Evolutionary conservation across 2,888 invertebrate species (phyloP), one percentile per base, ranked within the genome.

Genomic region (Oscheius sp.): DNA sequence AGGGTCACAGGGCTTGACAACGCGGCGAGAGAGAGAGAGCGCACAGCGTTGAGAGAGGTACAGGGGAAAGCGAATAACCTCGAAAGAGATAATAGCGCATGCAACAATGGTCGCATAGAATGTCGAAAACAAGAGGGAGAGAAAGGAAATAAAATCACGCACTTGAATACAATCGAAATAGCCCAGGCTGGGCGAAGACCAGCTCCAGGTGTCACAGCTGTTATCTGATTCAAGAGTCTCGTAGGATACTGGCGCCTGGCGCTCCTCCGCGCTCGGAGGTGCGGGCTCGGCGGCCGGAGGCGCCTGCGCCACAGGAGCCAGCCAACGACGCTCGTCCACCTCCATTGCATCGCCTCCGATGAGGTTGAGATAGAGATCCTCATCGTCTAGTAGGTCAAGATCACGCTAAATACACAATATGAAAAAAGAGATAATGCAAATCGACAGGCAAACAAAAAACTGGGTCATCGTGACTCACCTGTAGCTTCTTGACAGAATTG

Each of bases 331-430:
- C 23, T 70, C 65, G 39, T 73, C 71, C 31, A 66, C 66, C 64
- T 64, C 70, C 71, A 69, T 69, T 53, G 72, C 58, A 27, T 75
- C 69, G 63, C 71, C 73, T 34, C 42, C 55, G 64, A 78, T 72
- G 46, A 80, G 73, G 37, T 68, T 69, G 64, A 72, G 75, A 65
- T 75, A 80, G 65, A 80, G 69, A 46, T 80, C 80, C 66, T 80
- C 80, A 53, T 78, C 78, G 74, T 80, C 80, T 64, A 80, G 57
- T 34, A 70, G 61, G 52, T 80, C 80, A 23, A 80, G 70, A 45
- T 80, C 80, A 39, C 70, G 73, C 80, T 80, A 75, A 34, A 78
- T 31, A 31, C 42, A 45, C 6, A 45, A 6, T 42, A 64, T 64
- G 23, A 64, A 34, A 64, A 48, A 25, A 23, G 48, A 42, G 42